phyloP scores from a whole-genome alignment of 2,888 invertebrate genomes.

The Blomia tropicalis region DNA sequence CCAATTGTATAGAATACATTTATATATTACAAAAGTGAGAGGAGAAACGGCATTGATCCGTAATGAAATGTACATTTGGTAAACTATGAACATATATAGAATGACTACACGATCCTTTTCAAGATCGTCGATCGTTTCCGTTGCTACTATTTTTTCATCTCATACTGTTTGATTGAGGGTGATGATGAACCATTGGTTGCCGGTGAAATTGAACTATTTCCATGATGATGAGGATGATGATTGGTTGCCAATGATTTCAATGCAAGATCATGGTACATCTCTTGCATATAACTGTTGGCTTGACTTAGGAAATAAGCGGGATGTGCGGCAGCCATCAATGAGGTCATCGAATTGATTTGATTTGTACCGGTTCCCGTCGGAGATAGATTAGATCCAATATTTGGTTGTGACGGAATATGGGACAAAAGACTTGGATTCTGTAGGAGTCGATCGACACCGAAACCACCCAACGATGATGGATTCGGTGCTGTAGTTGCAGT shows the following conservation, averaged over 20 bases:
- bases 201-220: too few relatives aligned
- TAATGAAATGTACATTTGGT: too few relatives aligned
- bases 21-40: too few relatives aligned
- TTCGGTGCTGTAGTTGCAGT: background rate
- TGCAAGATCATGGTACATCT: constrained; percentile 4
- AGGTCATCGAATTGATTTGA: background rate
- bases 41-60: too few relatives aligned
- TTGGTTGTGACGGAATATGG: background rate
- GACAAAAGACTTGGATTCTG: background rate
- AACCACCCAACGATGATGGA: background rate
- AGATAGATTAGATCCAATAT: background rate
- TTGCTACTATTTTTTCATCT: too few relatives aligned
- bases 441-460: background rate
- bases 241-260: background rate
- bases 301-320: background rate
- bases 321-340: background rate
- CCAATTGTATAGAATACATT: too few relatives aligned
- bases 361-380: background rate
- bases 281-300: background rate
- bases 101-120: too few relatives aligned
- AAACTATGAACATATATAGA: too few relatives aligned
- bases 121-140: too few relatives aligned
- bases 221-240: too few relatives aligned
- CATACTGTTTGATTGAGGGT: too few relatives aligned
- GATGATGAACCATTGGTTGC: too few relatives aligned